Base-by-base conservation (phyloP, 1,140 invertebrate species). In the Sycophaga agraensis region DNA sequence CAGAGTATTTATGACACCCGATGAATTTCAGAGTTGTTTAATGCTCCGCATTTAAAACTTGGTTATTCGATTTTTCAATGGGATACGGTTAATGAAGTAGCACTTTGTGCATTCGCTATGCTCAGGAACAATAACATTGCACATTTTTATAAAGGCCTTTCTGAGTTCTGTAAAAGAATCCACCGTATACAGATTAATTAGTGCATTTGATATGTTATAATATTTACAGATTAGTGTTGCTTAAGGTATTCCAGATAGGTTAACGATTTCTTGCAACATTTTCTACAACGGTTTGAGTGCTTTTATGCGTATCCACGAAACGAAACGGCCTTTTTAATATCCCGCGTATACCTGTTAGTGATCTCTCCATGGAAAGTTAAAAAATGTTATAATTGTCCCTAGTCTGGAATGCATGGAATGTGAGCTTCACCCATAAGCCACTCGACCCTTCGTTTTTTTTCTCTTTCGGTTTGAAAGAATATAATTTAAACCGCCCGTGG, bases 401-500 rank as follows among this genome's bases (percentile, higher is more conserved):
- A 57, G 42, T 51, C 31, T n/a, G 58, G 48, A 63, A 66, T 60
- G 62, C 21, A 2, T 6, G 55, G 56, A 54, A 61, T 59, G 59
- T 17, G 46, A 28, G 39, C 39, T 31, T 31, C 28, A 42, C 16
- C 46, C 48, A 2, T 37, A 5, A 48, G 50, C 50, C 24, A 8
- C 26, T 51, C 39, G 19, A 60, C 21, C 26, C 58, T 67, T 71
- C n/a, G n/a, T n/a, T n/a, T n/a, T n/a, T n/a, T 71, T 73, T 68
- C 69, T 69, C 68, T 69, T 70, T 66, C 62, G 28, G 21, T 68
- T 63, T 40, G 51, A 54, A 45, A 53, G 55, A 66, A 67, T 70
- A 73, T 78, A 77, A 78, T 77, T 78, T 70, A 72, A 74, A 60
- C 64, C 59, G 66, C 56, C 54, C 66, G 66, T 62, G 73, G 75